Evolutionary conservation across 2,797 vertebrate species (phyloP).

Genomic region (Paratrypauchen microcephalus): DNA sequence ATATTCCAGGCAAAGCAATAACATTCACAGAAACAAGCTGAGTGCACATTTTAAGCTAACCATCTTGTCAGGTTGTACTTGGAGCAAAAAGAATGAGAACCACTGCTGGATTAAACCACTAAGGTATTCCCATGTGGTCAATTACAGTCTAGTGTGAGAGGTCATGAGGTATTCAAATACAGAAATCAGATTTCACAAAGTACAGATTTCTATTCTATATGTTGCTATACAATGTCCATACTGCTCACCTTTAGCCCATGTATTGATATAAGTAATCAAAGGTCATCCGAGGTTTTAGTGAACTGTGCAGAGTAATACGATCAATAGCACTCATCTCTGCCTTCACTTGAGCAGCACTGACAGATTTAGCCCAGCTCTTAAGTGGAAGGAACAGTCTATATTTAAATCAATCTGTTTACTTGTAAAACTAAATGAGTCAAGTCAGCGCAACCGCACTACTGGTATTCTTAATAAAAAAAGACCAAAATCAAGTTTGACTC

Average conservation of each 20-base stretch:
- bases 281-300: conserved; percentile 11
- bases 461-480: not conserved
- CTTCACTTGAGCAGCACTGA: conserved; percentile 5
- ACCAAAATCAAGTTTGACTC: conserved; percentile 8
- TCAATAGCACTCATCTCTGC: conserved; percentile 13
- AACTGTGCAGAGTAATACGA: conserved; percentile 1
- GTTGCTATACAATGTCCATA: not conserved
- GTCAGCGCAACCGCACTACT: conserved; percentile 7
- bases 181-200: not conserved
- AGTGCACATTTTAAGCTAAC: too few relatives aligned
- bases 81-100: not conserved
- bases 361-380: not conserved
- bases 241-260: not conserved
- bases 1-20: not conserved
- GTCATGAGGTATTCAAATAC: not conserved
- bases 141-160: not conserved
- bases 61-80: not conserved
- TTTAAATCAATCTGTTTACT: conserved; percentile 22
- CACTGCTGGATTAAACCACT: not conserved
- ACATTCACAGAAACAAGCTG: not conserved
- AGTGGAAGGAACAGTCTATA: conserved; percentile 9
- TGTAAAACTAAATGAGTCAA: conserved; percentile 10
- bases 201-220: not conserved
- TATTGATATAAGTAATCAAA: conserved; percentile 13
- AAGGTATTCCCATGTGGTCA: not conserved